Evolutionary conservation across 2,888 invertebrate genomes (phyloP), one percentile per base, ranked within the genome.

Genomic region (Folsomia manolachei): DNA sequence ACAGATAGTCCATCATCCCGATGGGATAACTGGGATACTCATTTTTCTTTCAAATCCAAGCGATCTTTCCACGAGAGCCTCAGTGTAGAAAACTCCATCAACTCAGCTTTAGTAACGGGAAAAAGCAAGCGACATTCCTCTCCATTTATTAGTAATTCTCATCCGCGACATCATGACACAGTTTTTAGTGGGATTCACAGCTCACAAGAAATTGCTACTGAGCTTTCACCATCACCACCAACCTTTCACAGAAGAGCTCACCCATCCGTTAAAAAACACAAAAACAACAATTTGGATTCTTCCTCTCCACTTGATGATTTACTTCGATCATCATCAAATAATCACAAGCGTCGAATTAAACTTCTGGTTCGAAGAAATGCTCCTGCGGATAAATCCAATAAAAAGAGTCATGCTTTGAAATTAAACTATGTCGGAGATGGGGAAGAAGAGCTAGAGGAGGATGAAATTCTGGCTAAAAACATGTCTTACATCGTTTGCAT

Each of bases 401-500:
- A 56, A 21, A 51, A 51, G 18, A 21, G 4, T 18, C 56, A 56
- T 4, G 56, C 56, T 7, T 7, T 56, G 7, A 7, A 19, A n/a
- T 18, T 11, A 18, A 7, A 56, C 7, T 23, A 23, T 63, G 14
- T 63, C 23, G 24, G 63, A 4, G 26, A 63, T 56, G 62, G 24
- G 24, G 25, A 62, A 7, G 26, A 62, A 9, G n/a, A n/a, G 7
- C 9, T 24, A 7, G 62, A 62, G 7, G 24, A 62, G 2, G 26
- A 2, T 14, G 62, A 62, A 7, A 23, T 25, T 9, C 9, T 62
- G 25, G 14, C 24, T 14, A 62, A 25, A 62, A 67, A 67, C 27
- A 19, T 7, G n/a, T 9, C 39, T 9, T 72, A 72, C 66, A 64
- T 72, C 21, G 60, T 27, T 21, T 27, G 14, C 39, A 52, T 39